These are phyloP conservation scores for Stenopsyche tienmushanensis DNA, from an alignment of 1,140 invertebrate genomes.

Conservation along the genomic window DNA sequence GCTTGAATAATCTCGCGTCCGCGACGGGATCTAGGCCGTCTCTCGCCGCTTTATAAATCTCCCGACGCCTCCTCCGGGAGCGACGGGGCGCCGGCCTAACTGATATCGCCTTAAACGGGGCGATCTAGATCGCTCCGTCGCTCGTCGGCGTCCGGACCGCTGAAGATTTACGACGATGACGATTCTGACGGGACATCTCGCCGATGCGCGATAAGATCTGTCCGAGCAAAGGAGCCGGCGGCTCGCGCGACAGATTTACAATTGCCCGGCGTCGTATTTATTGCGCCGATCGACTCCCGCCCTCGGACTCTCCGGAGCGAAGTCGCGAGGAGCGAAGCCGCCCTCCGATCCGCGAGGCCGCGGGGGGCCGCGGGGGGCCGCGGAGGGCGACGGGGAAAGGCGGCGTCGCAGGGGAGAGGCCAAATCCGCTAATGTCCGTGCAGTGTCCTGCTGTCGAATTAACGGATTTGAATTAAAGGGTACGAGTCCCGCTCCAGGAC, in stretches of 20 bases:
- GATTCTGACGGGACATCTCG: too few relatives aligned
- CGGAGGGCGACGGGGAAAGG: conserved; percentile 20
- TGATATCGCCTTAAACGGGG: too few relatives aligned
- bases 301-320: neutral
- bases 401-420: conserved; percentile 34
- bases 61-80: too few relatives aligned
- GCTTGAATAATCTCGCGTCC: too few relatives aligned
- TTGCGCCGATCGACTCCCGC: neutral
- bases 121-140: too few relatives aligned
- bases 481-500: conserved; percentile 18
- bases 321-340: neutral
- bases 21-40: too few relatives aligned
- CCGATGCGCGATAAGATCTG: too few relatives aligned
- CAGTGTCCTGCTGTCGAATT: conserved; percentile 37
- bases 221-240: conserved; percentile 20
- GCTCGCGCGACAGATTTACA: conserved; percentile 33
- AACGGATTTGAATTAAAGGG: conserved; percentile 43
- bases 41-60: too few relatives aligned
- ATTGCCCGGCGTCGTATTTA: conserved; percentile 10
- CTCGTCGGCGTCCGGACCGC: too few relatives aligned
- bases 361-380: neutral
- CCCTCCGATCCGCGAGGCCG: neutral
- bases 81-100: too few relatives aligned
- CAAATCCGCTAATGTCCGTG: conserved; percentile 42
- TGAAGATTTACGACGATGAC: too few relatives aligned